phyloP scores from a whole-genome alignment of 1,140 invertebrate species.

The Pseudomyrmex dendroicus region DNA sequence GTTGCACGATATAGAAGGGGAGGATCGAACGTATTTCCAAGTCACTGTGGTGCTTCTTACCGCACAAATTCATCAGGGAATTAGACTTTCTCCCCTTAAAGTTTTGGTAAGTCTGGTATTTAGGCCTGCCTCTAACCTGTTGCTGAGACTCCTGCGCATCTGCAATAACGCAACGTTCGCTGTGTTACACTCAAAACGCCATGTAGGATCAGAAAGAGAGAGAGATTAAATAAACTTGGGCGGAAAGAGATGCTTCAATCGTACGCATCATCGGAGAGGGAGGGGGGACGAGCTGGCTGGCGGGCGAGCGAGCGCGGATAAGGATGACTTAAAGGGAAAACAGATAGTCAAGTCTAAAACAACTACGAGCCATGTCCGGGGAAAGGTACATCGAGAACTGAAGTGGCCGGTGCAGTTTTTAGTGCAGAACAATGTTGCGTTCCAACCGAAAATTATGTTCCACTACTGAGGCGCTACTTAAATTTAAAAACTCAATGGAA shows the following conservation, averaged over 20 bases:
- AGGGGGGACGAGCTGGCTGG: neutral
- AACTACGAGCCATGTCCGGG: slow-evolving; percentile 76
- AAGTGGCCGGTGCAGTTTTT: slow-evolving; percentile 79
- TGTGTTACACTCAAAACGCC: slow-evolving; percentile 83
- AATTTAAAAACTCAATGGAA: slow-evolving; percentile 30
- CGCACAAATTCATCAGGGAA: slow-evolving; percentile 97
- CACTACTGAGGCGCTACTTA: slow-evolving; percentile 77
- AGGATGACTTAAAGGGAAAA: neutral
- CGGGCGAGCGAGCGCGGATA: neutral
- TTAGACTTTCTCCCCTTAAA: slow-evolving; percentile 95
- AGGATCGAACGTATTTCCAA: slow-evolving; percentile 80
- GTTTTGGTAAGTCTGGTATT: slow-evolving; percentile 93
- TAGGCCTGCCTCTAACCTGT: slow-evolving; percentile 91
- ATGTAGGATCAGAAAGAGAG: slow-evolving; percentile 67
- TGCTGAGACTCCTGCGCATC: slow-evolving; percentile 90
- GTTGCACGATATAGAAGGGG: slow-evolving; percentile 76
- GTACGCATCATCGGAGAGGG: slow-evolving; percentile 55
- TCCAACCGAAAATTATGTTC: slow-evolving; percentile 77
- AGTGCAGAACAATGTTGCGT: slow-evolving; percentile 81
- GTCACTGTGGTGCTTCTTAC: slow-evolving; percentile 88
- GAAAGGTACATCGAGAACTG: slow-evolving; percentile 73
- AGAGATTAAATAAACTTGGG: slow-evolving; percentile 64
- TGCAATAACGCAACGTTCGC: slow-evolving; percentile 86
- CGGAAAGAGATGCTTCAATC: slow-evolving; percentile 69
- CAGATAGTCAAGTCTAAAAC: slow-evolving; percentile 67